Evolutionary conservation across 2,797 vertebrate genomes (phyloP).

Genomic region (Neostethus bicornis): DNA sequence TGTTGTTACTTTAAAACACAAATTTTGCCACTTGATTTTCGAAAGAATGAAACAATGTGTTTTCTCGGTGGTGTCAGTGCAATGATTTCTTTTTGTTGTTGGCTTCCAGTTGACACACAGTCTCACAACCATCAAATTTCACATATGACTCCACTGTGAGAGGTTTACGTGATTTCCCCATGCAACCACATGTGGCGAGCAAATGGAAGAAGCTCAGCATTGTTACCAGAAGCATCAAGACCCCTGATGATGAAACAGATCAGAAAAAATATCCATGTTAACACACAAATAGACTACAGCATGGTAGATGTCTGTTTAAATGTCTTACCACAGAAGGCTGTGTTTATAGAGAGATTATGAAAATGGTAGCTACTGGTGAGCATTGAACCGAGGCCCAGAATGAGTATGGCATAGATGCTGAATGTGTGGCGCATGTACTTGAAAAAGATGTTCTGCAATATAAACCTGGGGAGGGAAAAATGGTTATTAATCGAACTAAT

Average conservation of each 20-base stretch:
- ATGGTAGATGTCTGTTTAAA: background rate
- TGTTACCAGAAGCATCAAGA: slow-evolving; percentile 60
- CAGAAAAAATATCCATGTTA: background rate
- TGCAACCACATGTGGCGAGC: slow-evolving; percentile 39
- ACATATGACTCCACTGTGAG: background rate
- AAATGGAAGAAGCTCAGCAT: slow-evolving; percentile 48
- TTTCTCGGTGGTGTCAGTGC: background rate
- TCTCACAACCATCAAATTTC: slow-evolving; percentile 9
- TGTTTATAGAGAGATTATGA: slow-evolving; percentile 46
- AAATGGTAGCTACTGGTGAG: slow-evolving; percentile 58
- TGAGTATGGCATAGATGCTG: slow-evolving; percentile 71
- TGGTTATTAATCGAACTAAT: background rate
- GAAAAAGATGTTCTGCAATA: slow-evolving; percentile 72
- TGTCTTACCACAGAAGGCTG: slow-evolving; percentile 61
- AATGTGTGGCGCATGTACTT: slow-evolving; percentile 76
- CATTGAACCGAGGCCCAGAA: slow-evolving; percentile 73
- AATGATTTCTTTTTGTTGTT: slow-evolving; percentile 7
- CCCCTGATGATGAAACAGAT: slow-evolving; percentile 35
- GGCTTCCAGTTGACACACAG: slow-evolving; percentile 26
- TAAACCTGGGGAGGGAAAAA: slow-evolving; percentile 65
- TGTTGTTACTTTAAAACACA: background rate
- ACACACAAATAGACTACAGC: background rate
- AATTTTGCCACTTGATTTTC: background rate
- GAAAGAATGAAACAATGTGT: background rate
- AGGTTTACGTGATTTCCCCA: background rate